A percentile compares a stretch with the other conserved stretches of the same genome.
phyloP scores from a whole-genome alignment of 2,113 vertebrate genomes.

The Platanista minor region DNA sequence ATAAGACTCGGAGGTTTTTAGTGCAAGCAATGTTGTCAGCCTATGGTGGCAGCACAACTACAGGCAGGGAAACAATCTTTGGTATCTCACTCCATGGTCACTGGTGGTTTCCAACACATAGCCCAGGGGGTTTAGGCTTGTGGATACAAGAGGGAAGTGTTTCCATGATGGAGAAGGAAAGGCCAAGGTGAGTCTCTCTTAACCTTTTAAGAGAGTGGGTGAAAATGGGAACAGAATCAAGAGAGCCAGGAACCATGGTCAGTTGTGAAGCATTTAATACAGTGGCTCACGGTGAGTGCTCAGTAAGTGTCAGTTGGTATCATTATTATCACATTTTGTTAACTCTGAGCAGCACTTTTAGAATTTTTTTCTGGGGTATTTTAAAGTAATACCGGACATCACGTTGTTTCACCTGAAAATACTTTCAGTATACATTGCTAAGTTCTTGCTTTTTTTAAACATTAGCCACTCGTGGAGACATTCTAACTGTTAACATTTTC shows the following conservation, averaged over 20 bases:
- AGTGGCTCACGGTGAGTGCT: not conserved
- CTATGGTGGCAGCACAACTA: not conserved
- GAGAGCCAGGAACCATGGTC: not conserved
- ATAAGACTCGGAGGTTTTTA: not conserved
- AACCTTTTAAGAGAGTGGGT: not conserved
- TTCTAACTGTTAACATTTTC: constrained; percentile 16
- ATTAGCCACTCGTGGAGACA: not conserved
- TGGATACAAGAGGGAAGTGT: not conserved
- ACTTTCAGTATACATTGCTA: not conserved
- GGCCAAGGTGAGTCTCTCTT: not conserved
- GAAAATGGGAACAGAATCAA: not conserved
- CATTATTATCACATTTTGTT: not conserved
- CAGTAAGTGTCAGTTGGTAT: not conserved
- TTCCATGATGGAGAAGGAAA: not conserved
- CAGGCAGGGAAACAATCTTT: too few relatives aligned
- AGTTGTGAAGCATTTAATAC: not conserved
- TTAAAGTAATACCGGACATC: not conserved
- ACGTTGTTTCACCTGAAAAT: not conserved
- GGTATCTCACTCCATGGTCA: not conserved
- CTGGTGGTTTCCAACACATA: not conserved
- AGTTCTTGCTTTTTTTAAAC: not conserved
- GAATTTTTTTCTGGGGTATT: not conserved
- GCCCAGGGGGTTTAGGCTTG: not conserved
- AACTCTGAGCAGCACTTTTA: not conserved
- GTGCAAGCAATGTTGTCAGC: not conserved